These are phyloP conservation scores for Rhabdomys dilectus DNA, from an alignment of 2,113 vertebrate genomes.

Conservation along the genomic window DNA sequence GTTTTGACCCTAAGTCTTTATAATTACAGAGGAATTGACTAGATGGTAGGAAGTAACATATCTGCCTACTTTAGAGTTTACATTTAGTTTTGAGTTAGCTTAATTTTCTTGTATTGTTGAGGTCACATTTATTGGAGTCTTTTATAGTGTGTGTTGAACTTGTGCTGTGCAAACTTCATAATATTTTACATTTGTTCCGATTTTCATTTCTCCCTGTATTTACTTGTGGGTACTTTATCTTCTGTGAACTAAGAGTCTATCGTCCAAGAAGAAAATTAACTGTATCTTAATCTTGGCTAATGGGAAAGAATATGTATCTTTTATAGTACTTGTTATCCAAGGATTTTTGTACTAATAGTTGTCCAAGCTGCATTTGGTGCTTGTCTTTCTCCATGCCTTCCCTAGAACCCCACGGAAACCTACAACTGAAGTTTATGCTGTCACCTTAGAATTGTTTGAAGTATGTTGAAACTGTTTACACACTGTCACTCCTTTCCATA, in stretches of 20 bases:
- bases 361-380: not conserved
- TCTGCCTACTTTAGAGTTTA: not conserved
- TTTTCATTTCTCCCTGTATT: constrained; percentile 15
- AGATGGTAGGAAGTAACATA: not conserved
- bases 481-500: not conserved
- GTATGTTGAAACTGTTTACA: not conserved
- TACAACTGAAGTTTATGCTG: not conserved
- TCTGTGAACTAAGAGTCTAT: not conserved
- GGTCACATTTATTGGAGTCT: constrained; percentile 1
- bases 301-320: not conserved
- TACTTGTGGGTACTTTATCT: constrained; percentile 9
- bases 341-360: not conserved
- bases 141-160: not conserved
- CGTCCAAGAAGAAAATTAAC: not conserved
- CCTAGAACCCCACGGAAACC: not conserved
- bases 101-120: not conserved
- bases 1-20: not conserved
- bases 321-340: not conserved
- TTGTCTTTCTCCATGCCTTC: not conserved
- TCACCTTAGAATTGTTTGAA: not conserved
- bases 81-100: constrained; percentile 1
- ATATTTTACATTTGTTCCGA: not conserved
- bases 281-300: constrained; percentile 22
- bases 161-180: not conserved
- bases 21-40: not conserved